phyloP scores from a whole-genome alignment of 2,113 vertebrate genomes.

The Opisthocomus hoazin region DNA sequence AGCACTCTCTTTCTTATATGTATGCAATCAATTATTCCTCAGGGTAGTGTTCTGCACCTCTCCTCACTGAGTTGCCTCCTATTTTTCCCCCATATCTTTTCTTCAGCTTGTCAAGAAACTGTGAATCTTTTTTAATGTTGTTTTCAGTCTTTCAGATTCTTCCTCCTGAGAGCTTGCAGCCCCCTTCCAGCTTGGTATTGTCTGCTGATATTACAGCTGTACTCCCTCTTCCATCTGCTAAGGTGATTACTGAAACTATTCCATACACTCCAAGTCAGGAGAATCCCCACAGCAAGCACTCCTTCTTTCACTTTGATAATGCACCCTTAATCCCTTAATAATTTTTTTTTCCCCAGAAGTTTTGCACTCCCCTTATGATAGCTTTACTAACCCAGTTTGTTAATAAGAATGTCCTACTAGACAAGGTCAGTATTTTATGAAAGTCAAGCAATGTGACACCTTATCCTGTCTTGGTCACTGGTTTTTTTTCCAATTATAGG shows the following conservation, averaged over 20 bases:
- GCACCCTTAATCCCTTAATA: neutral
- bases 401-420: neutral
- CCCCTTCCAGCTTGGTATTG: neutral
- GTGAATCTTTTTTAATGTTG: neutral
- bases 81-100: neutral
- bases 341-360: neutral
- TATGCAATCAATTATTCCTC: slow-evolving; percentile 49
- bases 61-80: neutral
- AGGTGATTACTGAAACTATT: neutral
- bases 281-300: neutral
- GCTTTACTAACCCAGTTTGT: neutral
- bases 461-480: neutral
- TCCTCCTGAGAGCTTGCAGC: neutral
- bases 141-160: neutral
- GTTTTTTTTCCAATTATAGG: neutral
- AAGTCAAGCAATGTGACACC: neutral
- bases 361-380: neutral
- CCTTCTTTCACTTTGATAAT: neutral
- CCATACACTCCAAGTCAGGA: neutral
- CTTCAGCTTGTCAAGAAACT: neutral
- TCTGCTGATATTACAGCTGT: neutral
- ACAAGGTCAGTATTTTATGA: neutral
- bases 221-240: neutral
- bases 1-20: neutral
- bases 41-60: neutral